phyloP scores from a whole-genome alignment of 2,113 vertebrate genomes.

The Tympanuchus pallidicinctus region DNA sequence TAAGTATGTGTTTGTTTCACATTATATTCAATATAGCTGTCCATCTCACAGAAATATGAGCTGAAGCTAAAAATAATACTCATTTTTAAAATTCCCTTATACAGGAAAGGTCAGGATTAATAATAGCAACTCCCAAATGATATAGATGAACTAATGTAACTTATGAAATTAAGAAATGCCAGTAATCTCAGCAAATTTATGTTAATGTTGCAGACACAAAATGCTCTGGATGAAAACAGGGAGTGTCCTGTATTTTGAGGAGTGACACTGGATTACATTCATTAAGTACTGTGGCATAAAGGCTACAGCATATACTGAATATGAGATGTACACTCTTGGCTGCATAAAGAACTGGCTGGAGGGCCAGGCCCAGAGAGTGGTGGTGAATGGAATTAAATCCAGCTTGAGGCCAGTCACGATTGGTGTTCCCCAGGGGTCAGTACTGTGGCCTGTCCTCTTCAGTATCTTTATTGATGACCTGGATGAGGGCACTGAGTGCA shows the following conservation, averaged over 20 bases:
- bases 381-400: too few species aligned
- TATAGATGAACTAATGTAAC: neutral
- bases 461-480: too few species aligned
- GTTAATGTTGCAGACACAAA: neutral
- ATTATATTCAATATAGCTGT: neutral
- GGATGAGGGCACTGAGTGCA: too few species aligned
- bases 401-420: too few species aligned
- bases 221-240: neutral
- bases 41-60: neutral
- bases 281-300: neutral
- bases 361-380: too few species aligned
- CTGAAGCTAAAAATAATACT: neutral
- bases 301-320: neutral
- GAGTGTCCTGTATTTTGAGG: neutral
- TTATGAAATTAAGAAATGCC: neutral
- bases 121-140: neutral
- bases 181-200: neutral
- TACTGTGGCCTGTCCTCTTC: too few species aligned
- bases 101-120: neutral
- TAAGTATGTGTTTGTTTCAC: neutral
- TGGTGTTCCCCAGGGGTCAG: too few species aligned
- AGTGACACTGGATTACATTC: neutral
- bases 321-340: fast-evolving
- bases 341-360: too few species aligned
- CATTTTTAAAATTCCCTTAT: neutral